phyloP scores from a whole-genome alignment of 2,797 vertebrate genomes.

The Oryzias sinensis region DNA sequence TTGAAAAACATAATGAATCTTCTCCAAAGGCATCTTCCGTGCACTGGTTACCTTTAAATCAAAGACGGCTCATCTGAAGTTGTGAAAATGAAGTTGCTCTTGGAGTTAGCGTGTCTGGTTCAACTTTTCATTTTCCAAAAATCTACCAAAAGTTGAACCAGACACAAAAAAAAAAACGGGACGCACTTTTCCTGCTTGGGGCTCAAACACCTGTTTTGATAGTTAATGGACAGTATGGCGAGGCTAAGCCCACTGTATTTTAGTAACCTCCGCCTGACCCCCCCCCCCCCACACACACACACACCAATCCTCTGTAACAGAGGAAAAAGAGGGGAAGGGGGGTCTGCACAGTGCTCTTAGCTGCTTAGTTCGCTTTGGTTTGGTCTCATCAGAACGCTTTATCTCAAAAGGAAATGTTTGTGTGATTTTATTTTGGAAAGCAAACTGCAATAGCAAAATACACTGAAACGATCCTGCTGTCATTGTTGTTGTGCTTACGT shows the following conservation, averaged over 20 bases:
- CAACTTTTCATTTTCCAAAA: constrained; percentile 20
- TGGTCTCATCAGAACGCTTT: constrained; percentile 16
- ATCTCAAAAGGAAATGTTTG: too few species aligned
- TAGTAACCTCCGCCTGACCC: constrained; percentile 78
- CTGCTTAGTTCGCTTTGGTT: constrained; percentile 52
- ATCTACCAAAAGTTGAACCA: constrained; percentile 51
- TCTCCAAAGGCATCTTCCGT: too few species aligned
- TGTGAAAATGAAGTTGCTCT: constrained; percentile 1
- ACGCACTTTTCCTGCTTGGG: constrained; percentile 58
- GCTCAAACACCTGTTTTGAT: constrained; percentile 75
- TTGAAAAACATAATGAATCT: too few species aligned
- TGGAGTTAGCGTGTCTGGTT: constrained; percentile 31
- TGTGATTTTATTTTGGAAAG: too few species aligned
- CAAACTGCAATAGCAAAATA: too few species aligned
- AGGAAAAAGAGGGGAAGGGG: constrained; percentile 6
- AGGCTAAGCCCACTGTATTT: constrained; percentile 76
- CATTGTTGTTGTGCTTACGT: too few species aligned
- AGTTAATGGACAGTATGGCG: constrained; percentile 78
- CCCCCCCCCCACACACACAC: constrained; percentile 17
- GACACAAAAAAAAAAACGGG: constrained; percentile 44
- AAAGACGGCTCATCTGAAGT: too few species aligned
- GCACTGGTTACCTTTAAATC: too few species aligned
- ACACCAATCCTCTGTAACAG: constrained; percentile 35
- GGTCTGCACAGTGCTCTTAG: constrained; percentile 19
- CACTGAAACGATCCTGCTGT: too few species aligned